Evolutionary conservation across 2,797 vertebrate species (phyloP).

Genomic region (Sylvia borin): DNA sequence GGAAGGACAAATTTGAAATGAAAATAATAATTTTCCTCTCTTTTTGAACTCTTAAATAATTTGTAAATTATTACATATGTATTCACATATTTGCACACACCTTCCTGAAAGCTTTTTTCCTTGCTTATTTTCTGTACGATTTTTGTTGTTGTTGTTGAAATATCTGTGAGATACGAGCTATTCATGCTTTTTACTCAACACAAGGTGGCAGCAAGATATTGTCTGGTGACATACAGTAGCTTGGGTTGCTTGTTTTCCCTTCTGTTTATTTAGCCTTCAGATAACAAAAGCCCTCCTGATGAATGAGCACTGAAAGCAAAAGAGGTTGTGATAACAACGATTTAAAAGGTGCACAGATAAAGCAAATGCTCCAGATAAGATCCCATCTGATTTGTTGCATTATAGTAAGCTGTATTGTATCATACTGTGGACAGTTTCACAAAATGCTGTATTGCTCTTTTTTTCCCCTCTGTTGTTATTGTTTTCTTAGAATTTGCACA

Average conservation of each 20-base stretch:
- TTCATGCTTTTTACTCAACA: conserved; percentile 12
- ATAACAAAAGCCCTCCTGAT: neutral
- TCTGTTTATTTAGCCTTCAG: neutral
- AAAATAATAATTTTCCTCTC: neutral
- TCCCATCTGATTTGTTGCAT: neutral
- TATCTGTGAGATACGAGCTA: neutral
- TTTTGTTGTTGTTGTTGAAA: neutral
- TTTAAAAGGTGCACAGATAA: neutral
- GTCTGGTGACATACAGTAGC: neutral
- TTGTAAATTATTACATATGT: neutral
- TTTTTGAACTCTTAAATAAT: neutral
- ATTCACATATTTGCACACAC: neutral
- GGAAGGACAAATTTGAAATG: neutral
- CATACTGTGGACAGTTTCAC: neutral
- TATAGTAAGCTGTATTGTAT: neutral
- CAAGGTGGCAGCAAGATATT: conserved; percentile 73
- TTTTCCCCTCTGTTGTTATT: neutral
- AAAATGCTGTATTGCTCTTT: neutral
- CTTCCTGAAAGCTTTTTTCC: neutral
- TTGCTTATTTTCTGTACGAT: neutral
- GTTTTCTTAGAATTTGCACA: neutral
- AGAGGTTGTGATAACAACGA: neutral
- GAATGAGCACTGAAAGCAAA: neutral
- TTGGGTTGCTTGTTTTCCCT: neutral
- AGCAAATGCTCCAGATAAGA: neutral